Base-by-base conservation (phyloP, 2,113 vertebrate species). In the Siniperca chuatsi region DNA sequence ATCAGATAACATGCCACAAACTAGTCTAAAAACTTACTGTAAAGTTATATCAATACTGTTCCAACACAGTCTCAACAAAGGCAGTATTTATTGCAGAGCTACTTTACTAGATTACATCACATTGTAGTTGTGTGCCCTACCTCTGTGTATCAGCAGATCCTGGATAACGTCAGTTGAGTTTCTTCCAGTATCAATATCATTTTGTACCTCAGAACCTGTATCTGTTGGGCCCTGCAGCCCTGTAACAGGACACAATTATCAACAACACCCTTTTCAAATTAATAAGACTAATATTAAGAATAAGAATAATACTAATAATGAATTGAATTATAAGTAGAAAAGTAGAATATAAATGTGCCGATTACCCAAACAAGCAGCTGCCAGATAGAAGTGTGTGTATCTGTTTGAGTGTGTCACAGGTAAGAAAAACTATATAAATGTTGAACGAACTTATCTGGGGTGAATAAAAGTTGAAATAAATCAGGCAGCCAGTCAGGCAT, bases 391-490 rank as follows among this genome's bases (percentile, higher is more conserved):
- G 4, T 23, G 42, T 11, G 35, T 62, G 57, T 48, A n/a, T 25
- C 10, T 25, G 64, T 46, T 62, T 33, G 6, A 46, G 58, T 29
- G 13, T 25, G 46, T 25, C 33, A 25, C 7, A 8, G 35, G 11
- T 33, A 61, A 25, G 20, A 58, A 66, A 58, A 42, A 58, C 29
- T 8, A 57, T 4, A 66, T 25, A 57, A 68, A 50, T 11, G 15
- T 7, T 73, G 1, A 54, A 16, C 18, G 18, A 58, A 62, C 25
- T 3, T 21, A 16, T 70, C 46, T 68, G 46, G 29, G 46, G 55
- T 42, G 16, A 77, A 37, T n/a, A 64, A 40, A 29, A 62, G 21
- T 68, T 33, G 8, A 60, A 65, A 69, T 68, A 72, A 66, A 74
- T 69, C 77, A 68, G 20, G 33, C n/a, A 29, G 6, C 54, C 50